Percentiles rank a stretch among this genome's conserved stretches.
Evolutionary conservation across 2,888 invertebrate species (phyloP).

Genomic region (Noctua janthe): DNA sequence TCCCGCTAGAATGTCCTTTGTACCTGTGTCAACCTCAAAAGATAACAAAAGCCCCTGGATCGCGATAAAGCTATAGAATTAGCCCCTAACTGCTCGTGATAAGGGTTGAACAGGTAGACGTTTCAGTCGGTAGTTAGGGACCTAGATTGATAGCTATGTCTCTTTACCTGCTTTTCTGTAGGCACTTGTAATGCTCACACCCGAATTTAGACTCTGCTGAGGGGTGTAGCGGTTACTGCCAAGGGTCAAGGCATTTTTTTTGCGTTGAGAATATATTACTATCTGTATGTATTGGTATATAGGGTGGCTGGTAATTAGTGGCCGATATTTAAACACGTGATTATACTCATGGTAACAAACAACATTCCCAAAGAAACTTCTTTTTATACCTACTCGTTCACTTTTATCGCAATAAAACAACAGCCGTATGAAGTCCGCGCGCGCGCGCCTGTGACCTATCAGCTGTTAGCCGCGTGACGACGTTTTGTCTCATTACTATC

Average conservation of each 20-base stretch:
- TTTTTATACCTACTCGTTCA: too few species aligned
- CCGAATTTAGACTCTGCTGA: not conserved
- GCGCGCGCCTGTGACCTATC: too few species aligned
- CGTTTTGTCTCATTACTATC: too few species aligned
- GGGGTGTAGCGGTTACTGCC: not conserved
- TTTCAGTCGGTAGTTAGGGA: not conserved
- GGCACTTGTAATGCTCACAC: not conserved
- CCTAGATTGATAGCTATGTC: not conserved
- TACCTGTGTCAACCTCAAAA: slow-evolving; percentile 22
- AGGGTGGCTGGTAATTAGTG: too few species aligned
- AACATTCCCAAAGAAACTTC: too few species aligned
- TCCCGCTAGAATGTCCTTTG: not conserved
- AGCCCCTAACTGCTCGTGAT: slow-evolving; percentile 10
- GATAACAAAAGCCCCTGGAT: slow-evolving; percentile 12
- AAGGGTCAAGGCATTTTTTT: not conserved
- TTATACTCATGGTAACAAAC: too few species aligned
- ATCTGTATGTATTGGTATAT: too few species aligned
- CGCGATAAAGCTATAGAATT: slow-evolving; percentile 41
- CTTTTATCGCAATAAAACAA: too few species aligned
- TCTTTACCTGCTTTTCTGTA: slow-evolving; percentile 20
- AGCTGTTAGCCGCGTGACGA: too few species aligned
- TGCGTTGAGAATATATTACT: not conserved
- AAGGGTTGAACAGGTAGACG: slow-evolving; percentile 37
- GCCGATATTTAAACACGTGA: too few species aligned
- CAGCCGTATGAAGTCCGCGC: too few species aligned